A percentile compares a stretch with the other conserved stretches of the same genome.
These are phyloP conservation scores for Sicus ferrugineus DNA, from an alignment of 2,888 invertebrate genomes.

Conservation along the genomic window DNA sequence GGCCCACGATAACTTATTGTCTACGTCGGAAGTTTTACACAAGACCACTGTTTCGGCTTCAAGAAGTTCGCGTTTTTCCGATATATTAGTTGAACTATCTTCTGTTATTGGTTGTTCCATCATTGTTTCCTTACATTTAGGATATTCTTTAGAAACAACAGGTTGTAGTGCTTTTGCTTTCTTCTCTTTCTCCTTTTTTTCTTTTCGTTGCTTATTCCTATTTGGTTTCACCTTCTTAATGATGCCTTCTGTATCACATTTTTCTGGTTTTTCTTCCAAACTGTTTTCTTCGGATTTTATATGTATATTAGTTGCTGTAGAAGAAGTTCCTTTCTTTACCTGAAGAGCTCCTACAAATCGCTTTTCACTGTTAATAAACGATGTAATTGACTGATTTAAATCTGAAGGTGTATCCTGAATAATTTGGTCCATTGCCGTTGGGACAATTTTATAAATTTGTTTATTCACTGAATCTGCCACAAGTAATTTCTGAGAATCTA, in stretches of 20 bases:
- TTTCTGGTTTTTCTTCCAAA: no score
- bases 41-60: not conserved
- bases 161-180: constrained; percentile 6
- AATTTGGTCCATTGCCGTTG: not conserved
- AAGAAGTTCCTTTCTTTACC: not conserved
- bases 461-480: no score
- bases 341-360: not conserved
- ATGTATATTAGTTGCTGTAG: not conserved
- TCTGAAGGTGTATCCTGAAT: not conserved
- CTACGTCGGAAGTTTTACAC: not conserved
- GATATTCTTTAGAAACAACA: not conserved
- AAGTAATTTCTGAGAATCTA: no score
- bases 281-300: not conserved
- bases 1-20: constrained; percentile 31
- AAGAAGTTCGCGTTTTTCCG: not conserved
- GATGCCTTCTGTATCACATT: not conserved
- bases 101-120: not conserved
- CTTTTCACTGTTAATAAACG: constrained; percentile 2
- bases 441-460: no score
- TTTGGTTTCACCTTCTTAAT: not conserved
- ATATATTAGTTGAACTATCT: not conserved
- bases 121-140: not conserved
- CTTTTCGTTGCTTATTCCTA: not conserved
- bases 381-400: not conserved
- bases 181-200: not conserved